Percentiles rank a stretch among this genome's conserved stretches.
phyloP scores from a whole-genome alignment of 2,113 vertebrate genomes.

The Pseudorhombus dupliciocellatus region DNA sequence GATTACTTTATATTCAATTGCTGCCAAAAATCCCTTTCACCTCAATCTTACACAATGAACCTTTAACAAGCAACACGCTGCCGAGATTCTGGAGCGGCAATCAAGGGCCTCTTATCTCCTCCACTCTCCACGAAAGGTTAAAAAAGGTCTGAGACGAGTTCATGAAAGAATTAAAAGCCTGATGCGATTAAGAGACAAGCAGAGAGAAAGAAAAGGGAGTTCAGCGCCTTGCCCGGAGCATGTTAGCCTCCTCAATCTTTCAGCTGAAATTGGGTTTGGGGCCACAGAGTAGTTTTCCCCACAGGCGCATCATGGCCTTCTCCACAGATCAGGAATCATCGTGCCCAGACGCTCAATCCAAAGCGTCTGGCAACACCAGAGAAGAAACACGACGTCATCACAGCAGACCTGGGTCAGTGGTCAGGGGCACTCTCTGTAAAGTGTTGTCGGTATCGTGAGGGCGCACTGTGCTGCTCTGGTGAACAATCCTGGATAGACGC shows the following conservation, averaged over 20 bases:
- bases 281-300: conserved; percentile 30
- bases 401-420: conserved; percentile 29
- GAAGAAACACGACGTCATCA: conserved; percentile 15
- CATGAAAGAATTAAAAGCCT: conserved; percentile 71
- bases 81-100: conserved; percentile 10
- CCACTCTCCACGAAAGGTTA: conserved; percentile 60
- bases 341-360: conserved; percentile 10
- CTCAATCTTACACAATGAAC: no score
- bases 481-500: conserved; percentile 29
- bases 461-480: conserved; percentile 4
- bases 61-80: conserved; percentile 2
- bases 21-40: no score
- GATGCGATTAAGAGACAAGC: conserved; percentile 70
- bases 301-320: conserved; percentile 26
- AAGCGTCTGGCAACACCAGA: conserved; percentile 25
- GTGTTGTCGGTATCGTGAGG: conserved; percentile 37
- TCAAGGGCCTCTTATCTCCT: conserved; percentile 34
- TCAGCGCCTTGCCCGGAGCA: conserved; percentile 41
- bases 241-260: conserved; percentile 61
- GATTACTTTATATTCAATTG: no score
- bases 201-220: conserved; percentile 28
- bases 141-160: conserved; percentile 53
- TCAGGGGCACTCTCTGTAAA: conserved; percentile 41
- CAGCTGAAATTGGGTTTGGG: conserved; percentile 58
- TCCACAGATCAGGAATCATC: conserved; percentile 50